Evolutionary conservation across 2,888 invertebrate genomes (phyloP), one percentile per base, ranked within the genome.

Genomic region (Archaeoteleia sp.): DNA sequence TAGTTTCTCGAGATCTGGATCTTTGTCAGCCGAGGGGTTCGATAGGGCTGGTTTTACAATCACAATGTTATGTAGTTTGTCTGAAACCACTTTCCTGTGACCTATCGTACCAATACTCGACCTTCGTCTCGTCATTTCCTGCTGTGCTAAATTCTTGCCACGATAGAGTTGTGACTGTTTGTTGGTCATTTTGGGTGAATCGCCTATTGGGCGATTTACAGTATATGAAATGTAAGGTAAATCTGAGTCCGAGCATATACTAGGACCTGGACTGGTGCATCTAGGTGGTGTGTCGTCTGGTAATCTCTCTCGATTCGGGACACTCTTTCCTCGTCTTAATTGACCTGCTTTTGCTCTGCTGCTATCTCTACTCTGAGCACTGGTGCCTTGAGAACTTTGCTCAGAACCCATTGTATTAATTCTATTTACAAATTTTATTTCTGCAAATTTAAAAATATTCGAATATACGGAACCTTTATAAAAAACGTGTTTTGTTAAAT

Each of bases 191-290:
- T 95, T 95, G 0, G 95, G 95, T 0, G 95, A 95, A 86, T 95
- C 95, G 78, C 95, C 95, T 48, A 96, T 96, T 6, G 95, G 95
- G 55, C 95, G 87, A 81, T 94, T 95, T 0, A 93, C 93, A 0
- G 95, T 95, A 74, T 96, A 96, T 0, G 95, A 95, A 76, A 96
- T 94, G 83, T 96, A 96, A 0, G 96, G 96, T 49, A 96, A 86
- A 82, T 96, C 96, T 0, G 94, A 93, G 82, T 95, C 95, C 0
- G 94, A 94, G 81, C 95, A 95, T 6, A 96, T 91, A 76, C 95
- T 95, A 0, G 95, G 92, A 0, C 95, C 94, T 0, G 95, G 95
- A 0, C 95, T 95, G 2, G 91, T 91, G 70, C 91, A 92, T 1
- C 92, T 90, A 1, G 91, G 92, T 0, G 92, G 89, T 0, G 83